phyloP scores from a whole-genome alignment of 1,140 invertebrate genomes.

The Lasaia peninsularis region DNA sequence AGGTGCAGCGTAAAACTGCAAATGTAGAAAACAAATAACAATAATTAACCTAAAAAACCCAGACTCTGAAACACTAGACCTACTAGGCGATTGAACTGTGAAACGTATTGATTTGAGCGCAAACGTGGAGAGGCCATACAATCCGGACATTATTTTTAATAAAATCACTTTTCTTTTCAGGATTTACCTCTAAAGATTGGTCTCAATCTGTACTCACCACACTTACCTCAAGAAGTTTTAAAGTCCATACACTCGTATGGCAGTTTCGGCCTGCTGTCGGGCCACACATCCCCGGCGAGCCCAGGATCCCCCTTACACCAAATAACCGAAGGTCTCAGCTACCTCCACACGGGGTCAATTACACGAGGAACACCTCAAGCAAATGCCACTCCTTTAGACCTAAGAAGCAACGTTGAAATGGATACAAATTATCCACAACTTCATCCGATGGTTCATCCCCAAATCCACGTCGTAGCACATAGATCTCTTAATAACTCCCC shows the following conservation, averaged over 20 bases:
- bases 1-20: no score
- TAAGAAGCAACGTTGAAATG: constrained; percentile 65
- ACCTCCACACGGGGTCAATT: constrained; percentile 84
- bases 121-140: no score
- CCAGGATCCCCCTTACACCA: constrained; percentile 66
- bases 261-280: constrained; percentile 41
- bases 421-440: constrained; percentile 55
- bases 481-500: constrained; percentile 79
- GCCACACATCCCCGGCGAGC: constrained; percentile 47
- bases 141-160: no score
- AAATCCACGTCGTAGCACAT: constrained; percentile 69
- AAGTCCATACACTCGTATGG: constrained; percentile 45
- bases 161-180: constrained; percentile 32
- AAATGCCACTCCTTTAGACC: constrained; percentile 72
- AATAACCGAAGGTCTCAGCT: constrained; percentile 79
- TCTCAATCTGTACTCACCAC: constrained; percentile 46
- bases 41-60: no score
- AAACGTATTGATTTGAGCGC: no score
- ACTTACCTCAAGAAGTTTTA: constrained; percentile 52
- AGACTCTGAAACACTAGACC: no score
- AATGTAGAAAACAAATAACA: no score
- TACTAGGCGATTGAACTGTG: no score
- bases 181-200: constrained; percentile 57
- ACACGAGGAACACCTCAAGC: constrained; percentile 83
- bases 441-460: constrained; percentile 56